Base-by-base conservation (phyloP, 2,113 vertebrate species). In the Helogale parvula region DNA sequence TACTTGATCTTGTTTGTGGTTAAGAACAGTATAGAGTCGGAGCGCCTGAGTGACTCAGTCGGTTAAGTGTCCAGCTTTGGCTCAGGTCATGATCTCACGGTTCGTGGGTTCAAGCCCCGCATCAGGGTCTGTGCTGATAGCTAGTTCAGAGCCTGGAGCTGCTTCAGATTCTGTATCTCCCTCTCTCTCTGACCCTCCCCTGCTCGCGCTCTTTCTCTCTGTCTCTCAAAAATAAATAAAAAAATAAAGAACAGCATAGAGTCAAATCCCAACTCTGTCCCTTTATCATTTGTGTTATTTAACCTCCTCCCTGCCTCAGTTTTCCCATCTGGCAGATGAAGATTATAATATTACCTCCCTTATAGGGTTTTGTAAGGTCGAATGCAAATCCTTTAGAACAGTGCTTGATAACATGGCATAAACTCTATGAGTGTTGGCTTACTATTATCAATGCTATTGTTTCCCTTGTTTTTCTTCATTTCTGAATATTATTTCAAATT, bases 401-500 rank as follows among this genome's bases (percentile, higher is more conserved):
- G 23, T 69, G 13, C 16, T 45, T 77, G 69, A 71, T 29, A 66
- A 66, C 0, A 23, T 60, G 12, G 21, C 25, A 66, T 52, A 68
- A 93, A 45, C 0, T 80, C 69, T 57, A 0, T 29, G 15, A 63
- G 35, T 35, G 16, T 76, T 57, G 33, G 35, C 17, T 93, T 54
- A 9, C 54, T 77, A 45, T 87, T 77, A 66, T 50, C 19, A 74
- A 63, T 25, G 31, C 5, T 69, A n/a, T 29, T 27, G 11, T 74
- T n/a, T 69, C n/a, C 17, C 45, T 84, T 85, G 47, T 25, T 76
- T 8, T 71, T 63, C 68, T 91, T 66, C 57, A 76, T 74, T 93
- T 50, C 14, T 83, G 29, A 90, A 29, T 68, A 80, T 90, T 88
- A 66, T 41, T 54, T 17, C 76, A 77, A 94, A 94, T 96, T 81